A percentile compares a stretch with the other conserved stretches of the same genome.
Evolutionary conservation across 2,113 vertebrate species (phyloP).

Genomic region (Columbina picui): DNA sequence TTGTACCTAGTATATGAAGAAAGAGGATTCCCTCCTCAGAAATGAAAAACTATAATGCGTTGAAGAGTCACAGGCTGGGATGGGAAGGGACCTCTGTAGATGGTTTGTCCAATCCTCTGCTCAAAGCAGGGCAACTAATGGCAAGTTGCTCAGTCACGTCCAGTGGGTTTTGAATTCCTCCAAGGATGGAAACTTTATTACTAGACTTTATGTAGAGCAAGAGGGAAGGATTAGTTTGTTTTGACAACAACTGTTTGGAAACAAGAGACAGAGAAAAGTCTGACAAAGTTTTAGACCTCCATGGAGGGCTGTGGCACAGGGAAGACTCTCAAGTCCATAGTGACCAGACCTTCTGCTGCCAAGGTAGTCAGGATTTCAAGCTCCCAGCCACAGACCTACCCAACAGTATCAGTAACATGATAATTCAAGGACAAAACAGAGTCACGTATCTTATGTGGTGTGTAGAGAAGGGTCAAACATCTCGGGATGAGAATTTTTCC

Average conservation of each 20-base stretch:
- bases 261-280: neutral
- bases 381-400: neutral
- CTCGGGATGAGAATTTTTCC: neutral
- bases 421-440: neutral
- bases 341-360: neutral
- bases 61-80: neutral
- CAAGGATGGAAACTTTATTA: neutral
- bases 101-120: neutral
- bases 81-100: neutral
- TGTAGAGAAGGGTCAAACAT: neutral
- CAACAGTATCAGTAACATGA: neutral
- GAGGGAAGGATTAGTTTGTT: neutral
- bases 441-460: fast-evolving
- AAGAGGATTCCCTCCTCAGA: neutral
- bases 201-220: neutral
- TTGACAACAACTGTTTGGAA: neutral
- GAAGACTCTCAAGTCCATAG: neutral
- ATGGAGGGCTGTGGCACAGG: neutral
- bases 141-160: neutral
- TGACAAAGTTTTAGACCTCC: neutral
- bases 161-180: neutral
- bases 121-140: neutral
- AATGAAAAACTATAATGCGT: neutral
- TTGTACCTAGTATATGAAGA: neutral
- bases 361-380: neutral